Percentiles rank a stretch among this genome's conserved stretches.
These are phyloP conservation scores for Ancistrus triradiatus DNA, from an alignment of 2,113 vertebrate species.

Conservation along the genomic window DNA sequence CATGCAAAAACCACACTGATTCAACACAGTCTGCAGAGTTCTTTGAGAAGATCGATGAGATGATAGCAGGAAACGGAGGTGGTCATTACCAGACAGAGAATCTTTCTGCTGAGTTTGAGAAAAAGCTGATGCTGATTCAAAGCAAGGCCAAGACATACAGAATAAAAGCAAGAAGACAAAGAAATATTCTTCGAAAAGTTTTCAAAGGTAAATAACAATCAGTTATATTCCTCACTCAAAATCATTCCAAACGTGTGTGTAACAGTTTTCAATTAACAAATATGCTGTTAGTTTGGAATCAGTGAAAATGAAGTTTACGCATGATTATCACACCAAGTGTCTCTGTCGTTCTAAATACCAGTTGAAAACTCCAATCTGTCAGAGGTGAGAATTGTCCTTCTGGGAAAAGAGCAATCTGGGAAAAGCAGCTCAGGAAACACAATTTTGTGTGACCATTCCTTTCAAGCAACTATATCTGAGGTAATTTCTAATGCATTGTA, in stretches of 20 bases:
- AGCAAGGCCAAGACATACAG: background rate
- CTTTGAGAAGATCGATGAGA: constrained; percentile 34
- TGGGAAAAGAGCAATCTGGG: constrained; percentile 12
- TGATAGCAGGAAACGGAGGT: constrained; percentile 19
- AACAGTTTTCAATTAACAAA: too few species aligned
- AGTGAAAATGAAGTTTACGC: too few species aligned
- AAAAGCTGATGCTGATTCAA: background rate
- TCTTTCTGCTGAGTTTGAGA: background rate
- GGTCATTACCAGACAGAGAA: background rate
- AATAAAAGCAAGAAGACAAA: background rate
- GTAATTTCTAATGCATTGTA: background rate
- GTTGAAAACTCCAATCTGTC: background rate
- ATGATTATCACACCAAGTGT: too few species aligned
- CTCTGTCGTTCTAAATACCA: background rate
- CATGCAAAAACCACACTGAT: background rate
- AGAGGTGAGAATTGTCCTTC: constrained; percentile 25
- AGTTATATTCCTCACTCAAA: too few species aligned
- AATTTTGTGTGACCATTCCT: background rate
- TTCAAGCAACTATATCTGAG: background rate
- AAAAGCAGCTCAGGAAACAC: constrained; percentile 31
- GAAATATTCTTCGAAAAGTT: background rate
- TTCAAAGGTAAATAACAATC: background rate
- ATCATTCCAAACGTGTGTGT: background rate
- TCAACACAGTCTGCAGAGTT: constrained; percentile 3
- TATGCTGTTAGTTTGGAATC: too few species aligned